phyloP scores from a whole-genome alignment of 2,113 vertebrate genomes.

The Platysternon megacephalum region DNA sequence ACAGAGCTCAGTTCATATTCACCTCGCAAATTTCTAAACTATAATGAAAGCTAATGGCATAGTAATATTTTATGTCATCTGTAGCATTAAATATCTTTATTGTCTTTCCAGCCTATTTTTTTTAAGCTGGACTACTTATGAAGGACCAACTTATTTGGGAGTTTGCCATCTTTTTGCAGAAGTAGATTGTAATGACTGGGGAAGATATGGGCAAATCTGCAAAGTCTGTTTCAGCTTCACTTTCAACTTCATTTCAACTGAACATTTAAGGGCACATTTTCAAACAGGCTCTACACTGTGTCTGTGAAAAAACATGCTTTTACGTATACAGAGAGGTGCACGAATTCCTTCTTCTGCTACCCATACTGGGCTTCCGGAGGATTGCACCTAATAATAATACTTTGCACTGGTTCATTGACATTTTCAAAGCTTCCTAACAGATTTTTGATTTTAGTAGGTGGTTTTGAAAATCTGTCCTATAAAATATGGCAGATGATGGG shows the following conservation, averaged over 20 bases:
- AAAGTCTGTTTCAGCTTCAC: background rate
- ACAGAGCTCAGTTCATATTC: background rate
- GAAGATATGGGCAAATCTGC: background rate
- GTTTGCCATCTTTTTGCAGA: background rate
- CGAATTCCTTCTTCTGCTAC: background rate
- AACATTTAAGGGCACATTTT: background rate
- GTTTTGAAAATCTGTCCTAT: background rate
- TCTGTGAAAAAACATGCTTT: background rate
- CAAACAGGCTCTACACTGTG: background rate
- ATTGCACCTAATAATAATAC: background rate
- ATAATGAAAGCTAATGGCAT: background rate
- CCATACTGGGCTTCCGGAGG: background rate
- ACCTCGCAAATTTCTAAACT: background rate
- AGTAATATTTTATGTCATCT: background rate
- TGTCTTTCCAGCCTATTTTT: background rate
- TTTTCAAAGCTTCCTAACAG: background rate
- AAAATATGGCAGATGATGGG: slow-evolving; percentile 20
- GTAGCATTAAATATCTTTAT: background rate
- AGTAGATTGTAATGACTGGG: background rate
- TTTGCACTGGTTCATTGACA: background rate
- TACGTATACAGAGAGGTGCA: background rate
- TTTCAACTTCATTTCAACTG: background rate
- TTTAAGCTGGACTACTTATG: fast-evolving
- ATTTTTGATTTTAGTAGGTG: background rate
- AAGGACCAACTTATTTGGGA: background rate